phyloP scores from a whole-genome alignment of 2,113 vertebrate species.

The Telmatochromis sp. region DNA sequence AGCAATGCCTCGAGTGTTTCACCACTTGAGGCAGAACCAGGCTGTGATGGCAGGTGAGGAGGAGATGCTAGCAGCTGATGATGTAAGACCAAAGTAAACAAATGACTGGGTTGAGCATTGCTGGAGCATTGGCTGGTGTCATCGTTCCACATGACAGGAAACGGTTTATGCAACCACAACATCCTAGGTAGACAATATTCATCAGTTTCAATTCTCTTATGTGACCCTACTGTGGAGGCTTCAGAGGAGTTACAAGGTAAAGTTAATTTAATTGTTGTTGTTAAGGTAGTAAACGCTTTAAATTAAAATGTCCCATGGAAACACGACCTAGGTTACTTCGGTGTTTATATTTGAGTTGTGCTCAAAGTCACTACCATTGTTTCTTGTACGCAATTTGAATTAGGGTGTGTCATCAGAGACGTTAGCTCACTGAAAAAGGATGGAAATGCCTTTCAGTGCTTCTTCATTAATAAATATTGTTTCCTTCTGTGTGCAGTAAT shows the following conservation, averaged over 20 bases:
- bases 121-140: background rate
- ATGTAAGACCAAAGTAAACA: background rate
- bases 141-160: background rate
- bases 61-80: background rate
- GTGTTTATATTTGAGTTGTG: background rate
- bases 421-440: background rate
- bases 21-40: background rate
- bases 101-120: background rate
- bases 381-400: background rate
- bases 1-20: background rate
- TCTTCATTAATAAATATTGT: background rate
- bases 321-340: accelerated
- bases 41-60: background rate
- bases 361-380: background rate
- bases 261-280: background rate
- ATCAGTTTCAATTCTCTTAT: background rate
- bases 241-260: background rate
- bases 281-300: background rate
- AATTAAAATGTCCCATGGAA: background rate
- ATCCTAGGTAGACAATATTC: background rate
- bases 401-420: background rate
- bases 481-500: background rate
- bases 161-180: background rate
- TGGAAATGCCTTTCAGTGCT: background rate
- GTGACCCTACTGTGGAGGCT: background rate